Evolutionary conservation across 1,140 invertebrate species (phyloP).

Genomic region (Philotrypesis tridentata): DNA sequence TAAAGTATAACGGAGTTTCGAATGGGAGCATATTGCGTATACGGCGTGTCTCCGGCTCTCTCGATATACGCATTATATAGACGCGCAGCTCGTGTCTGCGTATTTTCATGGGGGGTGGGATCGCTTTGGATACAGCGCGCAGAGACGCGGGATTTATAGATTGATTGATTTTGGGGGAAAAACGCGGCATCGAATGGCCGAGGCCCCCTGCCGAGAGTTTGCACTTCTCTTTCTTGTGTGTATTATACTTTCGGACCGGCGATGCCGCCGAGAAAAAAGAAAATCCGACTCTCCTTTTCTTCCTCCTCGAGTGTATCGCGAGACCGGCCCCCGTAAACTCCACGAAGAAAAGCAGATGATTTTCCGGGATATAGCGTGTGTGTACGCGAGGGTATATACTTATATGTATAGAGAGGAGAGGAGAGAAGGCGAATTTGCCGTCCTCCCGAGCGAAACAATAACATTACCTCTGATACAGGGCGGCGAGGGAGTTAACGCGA

Average conservation of each 20-base stretch:
- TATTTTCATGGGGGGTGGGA: no score
- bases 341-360: neutral
- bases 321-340: neutral
- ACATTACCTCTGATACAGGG: slow-evolving; percentile 1
- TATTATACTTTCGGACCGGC: no score
- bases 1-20: neutral
- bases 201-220: no score
- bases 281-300: neutral
- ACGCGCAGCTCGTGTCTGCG: no score
- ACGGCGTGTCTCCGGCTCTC: neutral
- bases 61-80: neutral
- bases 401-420: neutral
- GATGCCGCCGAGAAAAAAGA: no score
- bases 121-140: no score
- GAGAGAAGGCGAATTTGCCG: neutral
- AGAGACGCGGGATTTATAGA: no score
- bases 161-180: neutral
- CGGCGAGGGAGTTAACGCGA: slow-evolving; percentile 1
- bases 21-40: neutral
- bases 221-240: no score
- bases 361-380: neutral
- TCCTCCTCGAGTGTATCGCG: neutral
- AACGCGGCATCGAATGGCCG: no score
- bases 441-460: neutral
- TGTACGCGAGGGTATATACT: no score